A percentile compares a stretch with the other conserved stretches of the same genome.
Conservation (phyloP, 2,797 vertebrate species). For the Galago senegalensis region DNA sequence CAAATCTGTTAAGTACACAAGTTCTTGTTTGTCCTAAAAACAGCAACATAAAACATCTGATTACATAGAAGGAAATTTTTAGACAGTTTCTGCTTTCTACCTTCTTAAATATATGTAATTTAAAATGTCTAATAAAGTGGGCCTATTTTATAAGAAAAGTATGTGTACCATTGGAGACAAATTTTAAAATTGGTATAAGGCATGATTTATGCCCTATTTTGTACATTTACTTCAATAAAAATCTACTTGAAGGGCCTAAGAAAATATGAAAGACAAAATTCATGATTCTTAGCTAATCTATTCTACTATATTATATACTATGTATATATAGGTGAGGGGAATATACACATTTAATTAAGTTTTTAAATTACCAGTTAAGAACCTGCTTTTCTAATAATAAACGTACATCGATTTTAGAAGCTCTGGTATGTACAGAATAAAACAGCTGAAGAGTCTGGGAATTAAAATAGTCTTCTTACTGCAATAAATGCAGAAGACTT, state of each 20-base stretch:
- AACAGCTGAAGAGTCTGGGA: constrained; percentile 41
- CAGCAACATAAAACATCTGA: not conserved
- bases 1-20: not conserved
- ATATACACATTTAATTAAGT: not conserved
- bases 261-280: constrained; percentile 57
- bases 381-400: not conserved
- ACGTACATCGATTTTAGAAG: not conserved
- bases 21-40: not conserved
- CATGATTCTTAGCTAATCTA: not conserved
- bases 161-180: not conserved
- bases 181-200: not conserved
- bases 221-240: constrained; percentile 3
- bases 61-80: not conserved
- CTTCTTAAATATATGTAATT: not conserved
- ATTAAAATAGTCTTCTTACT: constrained; percentile 49
- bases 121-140: not conserved
- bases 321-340: not conserved
- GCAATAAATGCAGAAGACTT: not conserved
- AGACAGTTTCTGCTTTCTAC: not conserved
- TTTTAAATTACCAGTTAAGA: constrained; percentile 42
- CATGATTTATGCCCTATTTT: not conserved
- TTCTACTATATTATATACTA: not conserved
- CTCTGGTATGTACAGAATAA: not conserved
- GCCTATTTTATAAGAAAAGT: not conserved
- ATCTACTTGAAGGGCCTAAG: not conserved